Base-by-base conservation (phyloP, 2,797 vertebrate species). In the Enteromius viviparus region DNA sequence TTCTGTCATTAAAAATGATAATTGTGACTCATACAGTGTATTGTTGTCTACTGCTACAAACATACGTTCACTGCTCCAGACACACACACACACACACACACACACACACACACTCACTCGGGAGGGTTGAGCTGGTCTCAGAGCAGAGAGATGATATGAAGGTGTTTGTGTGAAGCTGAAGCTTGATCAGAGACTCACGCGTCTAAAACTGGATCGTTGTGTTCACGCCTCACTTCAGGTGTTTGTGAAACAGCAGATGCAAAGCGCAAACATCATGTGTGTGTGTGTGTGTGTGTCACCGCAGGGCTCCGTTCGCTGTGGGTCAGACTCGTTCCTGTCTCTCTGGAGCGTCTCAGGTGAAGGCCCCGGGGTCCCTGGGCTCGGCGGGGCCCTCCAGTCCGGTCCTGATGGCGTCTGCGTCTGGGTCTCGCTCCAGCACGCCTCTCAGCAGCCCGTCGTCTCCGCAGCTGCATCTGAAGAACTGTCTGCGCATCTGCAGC, bases 271-370 rank as follows among this genome's bases (percentile, higher is more conserved):
- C 55, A 1, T 60, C 29, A 26, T 26, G 26, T 26, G 34, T 6
- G 34, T 65, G 69, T 68, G 49, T 74, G 17, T 58, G 17, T 53
- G n/a, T 68, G 62, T 83, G 34, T 83, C 3, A 60, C 55, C 23
- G 19, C 90, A 99, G 98, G 92, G 96, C 97, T 88, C 97, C 97
- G 0, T 94, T 95, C 90, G 96, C 95, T 88, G 92, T 94, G 3
- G 94, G 93, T 26, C 93, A 95, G 87, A 45, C 96, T 55, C 96
- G 97, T 17, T 93, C 95, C 12, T 94, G 94, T 15, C 88, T 95
- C 65, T 90, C 95, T 0, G 96, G 81, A 58, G 92, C 91, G 15
- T 88, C 87, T 89, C 91, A 84, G 75, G 83, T 87, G 40, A 97
- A 97, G 92, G 90, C 91, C 75, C 80, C 94, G 1, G 92, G 94